Evolutionary conservation across 2,888 invertebrate species (phyloP), one percentile per base, ranked within the genome.

Genomic region (Melanotus villosus): DNA sequence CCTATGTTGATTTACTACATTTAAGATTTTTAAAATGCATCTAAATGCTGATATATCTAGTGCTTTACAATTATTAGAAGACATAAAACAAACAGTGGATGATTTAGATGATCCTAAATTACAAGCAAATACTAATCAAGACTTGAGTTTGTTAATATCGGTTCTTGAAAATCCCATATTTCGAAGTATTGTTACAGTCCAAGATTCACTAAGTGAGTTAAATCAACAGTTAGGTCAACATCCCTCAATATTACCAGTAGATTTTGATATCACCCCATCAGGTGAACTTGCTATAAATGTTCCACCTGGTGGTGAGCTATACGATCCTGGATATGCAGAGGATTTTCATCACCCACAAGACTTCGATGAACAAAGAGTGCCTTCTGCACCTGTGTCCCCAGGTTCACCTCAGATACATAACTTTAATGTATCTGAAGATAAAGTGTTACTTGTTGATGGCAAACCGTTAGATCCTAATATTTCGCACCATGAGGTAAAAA

Each of bases 141-240:
- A 96, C 81, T 86, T 97, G 63, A 92, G 92, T 80, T 91, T 94
- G 73, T 88, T 97, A 45, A 90, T 96, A 76, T 93, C 92, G 73
- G 89, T 97, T 71, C 81, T 94, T 73, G 95, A 96, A 80, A 96
- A 96, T 86, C 97, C 97, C 1, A 94, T 97, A 60, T 92, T 98
- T 78, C 90, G 93, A 73, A 95, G 95, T 80, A 94, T 97, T 78
- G 93, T 96, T 14, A 95, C 94, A 63, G 91, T 98, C 69, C 93
- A 97, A 87, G 97, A 97, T 82, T 97, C 97, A 0, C 87, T 98
- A 45, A 91, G 91, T 47, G 94, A 97, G 85, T 86, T 98, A 63
- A 94, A 95, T 73, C 91, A 91, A 23, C 96, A 96, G 85, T 89
- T 96, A 64, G 91, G 91, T 38, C 94, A 95, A 79, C 97, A 97